phyloP scores from a whole-genome alignment of 2,888 invertebrate species.

The Elysia crispata region DNA sequence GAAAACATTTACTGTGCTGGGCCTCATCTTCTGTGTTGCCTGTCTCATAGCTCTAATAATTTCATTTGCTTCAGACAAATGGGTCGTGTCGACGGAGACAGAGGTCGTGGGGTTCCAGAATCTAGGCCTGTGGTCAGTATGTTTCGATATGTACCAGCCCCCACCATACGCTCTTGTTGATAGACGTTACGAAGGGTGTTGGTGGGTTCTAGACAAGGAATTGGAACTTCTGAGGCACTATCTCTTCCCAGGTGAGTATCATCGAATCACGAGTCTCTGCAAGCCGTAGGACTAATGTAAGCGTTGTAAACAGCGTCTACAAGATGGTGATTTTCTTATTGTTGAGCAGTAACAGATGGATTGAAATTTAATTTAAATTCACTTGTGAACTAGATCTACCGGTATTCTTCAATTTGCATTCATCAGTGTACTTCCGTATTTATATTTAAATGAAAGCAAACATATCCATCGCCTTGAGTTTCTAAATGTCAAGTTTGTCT shows the following conservation, averaged over 20 bases:
- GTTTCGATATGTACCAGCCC: slow-evolving; percentile 27
- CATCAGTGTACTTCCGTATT: background rate
- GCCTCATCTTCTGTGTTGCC: background rate
- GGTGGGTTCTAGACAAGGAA: slow-evolving; percentile 46
- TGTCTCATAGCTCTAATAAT: slow-evolving; percentile 28
- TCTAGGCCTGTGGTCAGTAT: slow-evolving; percentile 42
- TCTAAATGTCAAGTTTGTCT: too few relatives aligned
- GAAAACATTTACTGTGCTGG: slow-evolving; percentile 31
- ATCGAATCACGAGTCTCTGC: background rate
- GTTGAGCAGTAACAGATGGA: too few relatives aligned
- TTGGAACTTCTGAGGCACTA: slow-evolving; percentile 39
- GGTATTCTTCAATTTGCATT: background rate
- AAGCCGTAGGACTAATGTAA: background rate
- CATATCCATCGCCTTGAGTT: too few relatives aligned
- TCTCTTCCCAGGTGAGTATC: slow-evolving; percentile 38
- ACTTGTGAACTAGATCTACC: background rate
- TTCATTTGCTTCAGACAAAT: slow-evolving; percentile 38
- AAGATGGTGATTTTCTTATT: background rate
- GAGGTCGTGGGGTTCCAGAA: slow-evolving; percentile 37
- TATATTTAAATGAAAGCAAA: too few relatives aligned
- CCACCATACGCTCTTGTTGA: slow-evolving; percentile 35
- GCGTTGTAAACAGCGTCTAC: too few relatives aligned
- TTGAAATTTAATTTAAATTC: too few relatives aligned
- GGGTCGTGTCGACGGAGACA: slow-evolving; percentile 43
- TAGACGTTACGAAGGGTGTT: slow-evolving; percentile 42